Evolutionary conservation across 2,797 vertebrate genomes (phyloP).

Genomic region (Numenius phaeopus): DNA sequence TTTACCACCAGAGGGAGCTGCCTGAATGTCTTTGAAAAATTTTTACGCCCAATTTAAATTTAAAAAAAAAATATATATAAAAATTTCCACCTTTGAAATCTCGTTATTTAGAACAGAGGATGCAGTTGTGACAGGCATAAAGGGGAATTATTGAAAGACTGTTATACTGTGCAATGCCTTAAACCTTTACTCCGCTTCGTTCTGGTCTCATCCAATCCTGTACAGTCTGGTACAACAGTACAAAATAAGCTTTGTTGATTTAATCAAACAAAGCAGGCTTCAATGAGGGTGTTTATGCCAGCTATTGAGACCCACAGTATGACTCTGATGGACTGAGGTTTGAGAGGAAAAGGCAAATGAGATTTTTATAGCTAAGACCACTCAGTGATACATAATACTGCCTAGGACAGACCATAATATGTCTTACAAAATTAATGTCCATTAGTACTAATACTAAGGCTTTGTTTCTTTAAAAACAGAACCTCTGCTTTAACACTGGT

Average conservation of each 20-base stretch:
- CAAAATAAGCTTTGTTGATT: constrained; percentile 38
- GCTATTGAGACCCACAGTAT: not conserved
- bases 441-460: not conserved
- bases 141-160: not conserved
- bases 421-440: not conserved
- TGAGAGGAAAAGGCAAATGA: constrained; percentile 13
- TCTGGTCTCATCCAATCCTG: not conserved
- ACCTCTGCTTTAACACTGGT: not conserved
- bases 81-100: not conserved
- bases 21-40: not conserved
- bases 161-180: not conserved
- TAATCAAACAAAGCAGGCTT: constrained; percentile 16
- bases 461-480: not conserved
- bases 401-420: not conserved
- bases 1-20: constrained; percentile 59
- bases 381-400: not conserved
- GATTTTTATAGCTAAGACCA: not conserved
- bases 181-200: not conserved
- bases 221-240: not conserved
- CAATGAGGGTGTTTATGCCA: constrained; percentile 11
- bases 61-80: rapidly evolving
- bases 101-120: not conserved
- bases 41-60: not conserved
- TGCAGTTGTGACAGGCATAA: not conserved
- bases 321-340: not conserved